Percentiles rank a stretch among this genome's conserved stretches.
phyloP scores from a whole-genome alignment of 2,888 invertebrate genomes.

The Latrodectus elegans region DNA sequence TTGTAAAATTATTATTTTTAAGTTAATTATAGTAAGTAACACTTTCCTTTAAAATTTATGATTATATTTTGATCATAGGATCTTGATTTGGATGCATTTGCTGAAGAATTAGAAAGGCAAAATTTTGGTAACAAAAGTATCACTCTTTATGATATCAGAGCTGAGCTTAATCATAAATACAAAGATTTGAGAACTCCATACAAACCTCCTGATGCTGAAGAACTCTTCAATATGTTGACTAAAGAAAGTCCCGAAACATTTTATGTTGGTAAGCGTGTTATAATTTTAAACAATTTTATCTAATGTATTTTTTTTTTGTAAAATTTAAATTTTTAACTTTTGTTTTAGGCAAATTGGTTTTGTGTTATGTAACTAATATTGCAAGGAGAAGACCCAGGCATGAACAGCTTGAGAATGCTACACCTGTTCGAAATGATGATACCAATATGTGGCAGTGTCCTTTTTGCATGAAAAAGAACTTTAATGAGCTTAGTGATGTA shows the following conservation, averaged over 20 bases:
- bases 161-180: slow-evolving; percentile 94
- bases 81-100: slow-evolving; percentile 97
- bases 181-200: slow-evolving; percentile 90
- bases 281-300: too few species aligned
- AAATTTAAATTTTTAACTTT: slow-evolving; percentile 21
- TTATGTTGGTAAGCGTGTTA: slow-evolving; percentile 83
- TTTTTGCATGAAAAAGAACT: slow-evolving; percentile 95
- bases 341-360: slow-evolving; percentile 79
- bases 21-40: too few species aligned
- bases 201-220: slow-evolving; percentile 87
- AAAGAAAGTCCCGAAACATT: slow-evolving; percentile 97
- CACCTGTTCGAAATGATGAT: slow-evolving; percentile 94
- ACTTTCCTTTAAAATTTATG: background rate
- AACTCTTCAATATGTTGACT: slow-evolving; percentile 94
- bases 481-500: slow-evolving; percentile 92
- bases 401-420: slow-evolving; percentile 95
- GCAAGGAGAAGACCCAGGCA: slow-evolving; percentile 91
- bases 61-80: slow-evolving; percentile 78
- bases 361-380: slow-evolving; percentile 80
- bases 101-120: slow-evolving; percentile 95
- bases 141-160: slow-evolving; percentile 96
- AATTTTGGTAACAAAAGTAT: slow-evolving; percentile 82
- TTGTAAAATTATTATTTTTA: too few species aligned
- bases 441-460: slow-evolving; percentile 98
- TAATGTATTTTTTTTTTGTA: background rate